A percentile compares a stretch with the other conserved stretches of the same genome.
These are phyloP conservation scores for Lutjanus erythropterus DNA, from an alignment of 2,113 vertebrate genomes.

Conservation along the genomic window DNA sequence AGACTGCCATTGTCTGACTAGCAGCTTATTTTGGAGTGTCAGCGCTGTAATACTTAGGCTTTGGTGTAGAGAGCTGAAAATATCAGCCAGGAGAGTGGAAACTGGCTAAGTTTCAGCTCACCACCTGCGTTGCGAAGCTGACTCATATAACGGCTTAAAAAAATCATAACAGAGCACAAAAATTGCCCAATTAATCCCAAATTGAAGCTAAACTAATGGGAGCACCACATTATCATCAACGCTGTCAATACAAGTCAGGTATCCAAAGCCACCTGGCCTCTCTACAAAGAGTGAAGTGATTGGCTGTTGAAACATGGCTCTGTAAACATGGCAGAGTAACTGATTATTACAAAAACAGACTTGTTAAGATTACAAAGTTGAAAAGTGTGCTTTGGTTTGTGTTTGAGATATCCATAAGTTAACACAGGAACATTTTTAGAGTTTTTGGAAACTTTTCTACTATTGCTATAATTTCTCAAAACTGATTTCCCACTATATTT, in stretches of 20 bases:
- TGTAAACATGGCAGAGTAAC: neutral
- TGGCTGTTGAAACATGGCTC: neutral
- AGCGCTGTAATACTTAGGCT: neutral
- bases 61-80: neutral
- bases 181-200: neutral
- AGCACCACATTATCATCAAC: neutral
- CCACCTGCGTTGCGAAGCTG: neutral
- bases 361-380: neutral
- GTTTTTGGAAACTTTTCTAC: neutral
- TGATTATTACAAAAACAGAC: neutral
- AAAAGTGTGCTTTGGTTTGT: neutral
- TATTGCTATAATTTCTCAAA: neutral
- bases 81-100: neutral
- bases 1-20: neutral
- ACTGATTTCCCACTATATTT: no score
- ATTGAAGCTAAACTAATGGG: slow-evolving; percentile 1
- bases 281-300: neutral
- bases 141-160: neutral
- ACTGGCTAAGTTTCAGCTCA: neutral
- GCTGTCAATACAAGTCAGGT: neutral
- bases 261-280: neutral
- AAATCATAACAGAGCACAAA: neutral
- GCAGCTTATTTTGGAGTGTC: neutral
- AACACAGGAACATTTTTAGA: no score
- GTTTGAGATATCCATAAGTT: neutral